A percentile compares a stretch with the other conserved stretches of the same genome.
Evolutionary conservation across 2,113 vertebrate genomes (phyloP).

Genomic region (Daubentonia madagascariensis): DNA sequence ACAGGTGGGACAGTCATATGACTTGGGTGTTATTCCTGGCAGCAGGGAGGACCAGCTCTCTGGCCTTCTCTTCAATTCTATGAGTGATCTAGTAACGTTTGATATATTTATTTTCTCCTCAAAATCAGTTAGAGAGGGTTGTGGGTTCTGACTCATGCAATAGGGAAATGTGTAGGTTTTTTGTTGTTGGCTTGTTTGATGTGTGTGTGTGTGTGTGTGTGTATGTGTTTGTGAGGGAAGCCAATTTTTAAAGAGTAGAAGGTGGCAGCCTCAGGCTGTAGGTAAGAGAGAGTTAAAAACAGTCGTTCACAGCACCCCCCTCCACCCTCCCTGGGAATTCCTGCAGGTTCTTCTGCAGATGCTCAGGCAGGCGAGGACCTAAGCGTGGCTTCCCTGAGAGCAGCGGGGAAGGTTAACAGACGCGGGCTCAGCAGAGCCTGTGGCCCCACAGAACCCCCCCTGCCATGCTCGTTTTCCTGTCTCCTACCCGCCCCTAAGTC

Average conservation of each 20-base stretch:
- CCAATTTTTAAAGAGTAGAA: neutral
- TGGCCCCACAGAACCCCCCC: neutral
- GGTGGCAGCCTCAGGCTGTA: neutral
- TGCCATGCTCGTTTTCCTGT: neutral
- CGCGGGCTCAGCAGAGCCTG: neutral
- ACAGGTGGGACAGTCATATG: neutral
- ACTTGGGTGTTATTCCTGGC: neutral
- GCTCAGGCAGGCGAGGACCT: neutral
- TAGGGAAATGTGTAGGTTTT: slow-evolving; percentile 32
- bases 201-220: neutral
- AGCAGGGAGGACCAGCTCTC: neutral
- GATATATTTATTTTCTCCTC: neutral
- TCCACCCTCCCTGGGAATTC: neutral
- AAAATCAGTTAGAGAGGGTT: neutral
- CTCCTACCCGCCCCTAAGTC: neutral
- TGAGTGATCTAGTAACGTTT: neutral
- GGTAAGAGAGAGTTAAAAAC: neutral
- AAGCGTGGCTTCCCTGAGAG: neutral
- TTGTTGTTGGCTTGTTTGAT: neutral
- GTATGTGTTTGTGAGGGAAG: neutral
- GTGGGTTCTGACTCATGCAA: slow-evolving; percentile 31
- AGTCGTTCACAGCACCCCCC: neutral
- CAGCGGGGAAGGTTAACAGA: neutral
- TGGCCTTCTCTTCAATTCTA: neutral
- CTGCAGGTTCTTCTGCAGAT: neutral